Percentiles rank a stretch among this genome's conserved stretches.
These are phyloP conservation scores for Leptinotarsa rubiginosa DNA, from an alignment of 2,888 invertebrate genomes.

Conservation along the genomic window DNA sequence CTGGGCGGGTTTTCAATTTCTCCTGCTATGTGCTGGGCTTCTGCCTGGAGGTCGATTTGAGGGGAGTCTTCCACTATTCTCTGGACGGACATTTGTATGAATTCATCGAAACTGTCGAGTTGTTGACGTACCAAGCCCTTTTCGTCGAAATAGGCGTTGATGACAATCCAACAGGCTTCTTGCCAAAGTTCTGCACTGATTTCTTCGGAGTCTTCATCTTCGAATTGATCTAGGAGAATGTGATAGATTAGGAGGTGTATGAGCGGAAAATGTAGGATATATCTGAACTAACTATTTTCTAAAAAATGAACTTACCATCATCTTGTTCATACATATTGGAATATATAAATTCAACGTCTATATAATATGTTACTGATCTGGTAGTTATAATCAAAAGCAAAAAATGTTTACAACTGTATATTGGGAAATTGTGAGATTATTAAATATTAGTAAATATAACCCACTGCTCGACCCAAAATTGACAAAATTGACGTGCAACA, in stretches of 20 bases:
- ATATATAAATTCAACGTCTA: not conserved
- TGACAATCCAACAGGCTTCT: constrained; percentile 99
- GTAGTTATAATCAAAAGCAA: no score
- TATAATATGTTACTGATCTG: no score
- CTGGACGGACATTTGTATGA: constrained; percentile 99
- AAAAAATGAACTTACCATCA: constrained; percentile 24
- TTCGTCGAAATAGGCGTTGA: constrained; percentile 99
- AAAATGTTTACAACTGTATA: no score
- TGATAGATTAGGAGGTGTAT: no score
- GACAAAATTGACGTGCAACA: no score
- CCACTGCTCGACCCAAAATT: no score
- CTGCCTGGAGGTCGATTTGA: constrained; percentile 96
- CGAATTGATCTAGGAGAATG: constrained; percentile 68
- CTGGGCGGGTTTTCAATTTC: constrained; percentile 92
- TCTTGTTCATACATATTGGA: constrained; percentile 31
- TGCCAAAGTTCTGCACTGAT: constrained; percentile 99
- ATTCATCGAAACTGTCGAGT: constrained; percentile 99
- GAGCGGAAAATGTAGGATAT: no score
- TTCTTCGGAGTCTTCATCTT: constrained; percentile 92
- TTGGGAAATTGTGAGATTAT: no score
- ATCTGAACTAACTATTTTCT: no score
- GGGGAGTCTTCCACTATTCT: constrained; percentile 99
- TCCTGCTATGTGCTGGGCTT: constrained; percentile 95
- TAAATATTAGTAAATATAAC: no score
- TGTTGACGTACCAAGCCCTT: constrained; percentile 99